Percentiles rank a stretch among this genome's conserved stretches.
phyloP scores from a whole-genome alignment of 1,140 invertebrate species.

The Pomacea maculata region DNA sequence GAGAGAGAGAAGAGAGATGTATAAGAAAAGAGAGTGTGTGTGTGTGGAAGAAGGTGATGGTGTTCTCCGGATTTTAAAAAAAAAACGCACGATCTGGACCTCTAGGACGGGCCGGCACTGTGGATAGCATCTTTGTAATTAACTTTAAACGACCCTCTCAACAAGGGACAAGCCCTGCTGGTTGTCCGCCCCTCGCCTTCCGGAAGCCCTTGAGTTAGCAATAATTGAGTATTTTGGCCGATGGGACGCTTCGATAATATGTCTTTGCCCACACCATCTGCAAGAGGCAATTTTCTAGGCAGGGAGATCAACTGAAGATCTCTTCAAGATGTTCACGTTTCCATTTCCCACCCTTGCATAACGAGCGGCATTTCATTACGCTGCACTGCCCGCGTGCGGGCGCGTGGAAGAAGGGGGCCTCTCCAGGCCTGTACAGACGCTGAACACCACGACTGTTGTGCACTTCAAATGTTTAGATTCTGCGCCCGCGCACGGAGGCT shows the following conservation, averaged over 20 bases:
- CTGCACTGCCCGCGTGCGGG: neutral
- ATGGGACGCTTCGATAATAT: constrained; percentile 23
- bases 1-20: neutral
- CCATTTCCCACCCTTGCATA: constrained; percentile 23
- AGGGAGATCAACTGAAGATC: constrained; percentile 23
- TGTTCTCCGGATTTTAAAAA: too few species aligned
- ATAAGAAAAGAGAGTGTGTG: neutral
- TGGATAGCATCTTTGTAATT: constrained; percentile 28
- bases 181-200: neutral
- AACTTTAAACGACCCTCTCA: constrained; percentile 26
- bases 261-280: constrained; percentile 26
- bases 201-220: constrained; percentile 8
- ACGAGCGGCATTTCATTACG: constrained; percentile 24
- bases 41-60: too few species aligned
- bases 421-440: neutral
- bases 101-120: neutral
- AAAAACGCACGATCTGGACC: too few species aligned
- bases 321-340: constrained; percentile 26
- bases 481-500: neutral
- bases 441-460: neutral
- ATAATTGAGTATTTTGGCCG: constrained; percentile 23
- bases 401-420: constrained; percentile 7
- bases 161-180: constrained; percentile 9
- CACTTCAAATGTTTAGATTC: constrained; percentile 23
- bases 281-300: constrained; percentile 20